Evolutionary conservation across 2,113 vertebrate species (phyloP).

Genomic region (Pipra filicauda): DNA sequence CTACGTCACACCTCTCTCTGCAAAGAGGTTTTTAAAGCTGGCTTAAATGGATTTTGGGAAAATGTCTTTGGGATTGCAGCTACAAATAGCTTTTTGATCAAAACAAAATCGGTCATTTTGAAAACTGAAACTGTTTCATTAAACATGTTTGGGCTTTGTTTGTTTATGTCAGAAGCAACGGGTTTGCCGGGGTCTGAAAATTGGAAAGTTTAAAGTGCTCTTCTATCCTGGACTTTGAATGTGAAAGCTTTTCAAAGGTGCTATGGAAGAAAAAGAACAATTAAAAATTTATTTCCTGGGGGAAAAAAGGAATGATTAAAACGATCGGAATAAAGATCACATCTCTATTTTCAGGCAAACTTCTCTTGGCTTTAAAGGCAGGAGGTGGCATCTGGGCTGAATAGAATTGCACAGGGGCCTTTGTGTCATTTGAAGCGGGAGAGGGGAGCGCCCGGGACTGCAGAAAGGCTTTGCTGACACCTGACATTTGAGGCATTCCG

Average conservation of each 20-base stretch:
- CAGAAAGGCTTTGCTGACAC: conserved; percentile 31
- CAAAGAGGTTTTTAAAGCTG: not conserved
- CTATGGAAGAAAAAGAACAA: conserved; percentile 26
- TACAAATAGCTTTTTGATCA: conserved; percentile 39
- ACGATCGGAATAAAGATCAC: not conserved
- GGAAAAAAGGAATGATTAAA: not conserved
- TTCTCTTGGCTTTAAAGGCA: not conserved
- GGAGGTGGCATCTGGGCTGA: not conserved
- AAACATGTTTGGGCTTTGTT: conserved; percentile 58
- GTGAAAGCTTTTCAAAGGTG: conserved; percentile 17
- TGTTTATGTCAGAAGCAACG: not conserved
- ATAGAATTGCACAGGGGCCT: not conserved
- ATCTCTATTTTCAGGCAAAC: not conserved
- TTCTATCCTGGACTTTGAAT: not conserved
- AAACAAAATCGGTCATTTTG: not conserved
- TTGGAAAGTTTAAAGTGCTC: conserved; percentile 4
- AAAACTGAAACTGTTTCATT: conserved; percentile 55
- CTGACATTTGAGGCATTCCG: conserved; percentile 40
- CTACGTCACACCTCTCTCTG: not conserved
- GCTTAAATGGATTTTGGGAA: conserved; percentile 17
- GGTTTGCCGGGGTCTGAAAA: conserved; percentile 9
- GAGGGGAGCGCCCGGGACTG: not conserved
- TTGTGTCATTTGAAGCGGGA: not conserved
- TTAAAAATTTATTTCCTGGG: conserved; percentile 47
- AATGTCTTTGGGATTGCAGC: not conserved